These are phyloP conservation scores for Dendrocopos noguchii DNA, from an alignment of 2,113 vertebrate species.

Conservation along the genomic window DNA sequence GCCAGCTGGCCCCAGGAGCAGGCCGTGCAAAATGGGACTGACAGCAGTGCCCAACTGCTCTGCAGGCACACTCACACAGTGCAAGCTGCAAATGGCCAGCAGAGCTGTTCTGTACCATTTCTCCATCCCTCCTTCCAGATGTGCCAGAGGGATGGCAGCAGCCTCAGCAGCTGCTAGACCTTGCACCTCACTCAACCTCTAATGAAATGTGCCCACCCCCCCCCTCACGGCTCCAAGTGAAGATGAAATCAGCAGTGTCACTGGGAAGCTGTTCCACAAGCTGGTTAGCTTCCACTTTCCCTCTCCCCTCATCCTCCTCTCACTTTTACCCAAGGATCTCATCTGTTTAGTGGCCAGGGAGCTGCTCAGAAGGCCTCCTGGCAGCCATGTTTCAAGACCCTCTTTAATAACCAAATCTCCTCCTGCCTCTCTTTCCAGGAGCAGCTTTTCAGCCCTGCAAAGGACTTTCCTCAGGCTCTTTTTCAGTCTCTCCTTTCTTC, in stretches of 20 bases:
- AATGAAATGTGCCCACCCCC: background rate
- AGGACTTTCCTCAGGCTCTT: background rate
- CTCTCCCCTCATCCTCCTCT: background rate
- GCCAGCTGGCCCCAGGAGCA: background rate
- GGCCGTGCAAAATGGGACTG: background rate
- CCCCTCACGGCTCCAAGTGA: background rate
- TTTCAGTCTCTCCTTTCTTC: background rate
- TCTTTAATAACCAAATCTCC: background rate
- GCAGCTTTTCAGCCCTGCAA: background rate
- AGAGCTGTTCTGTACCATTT: background rate
- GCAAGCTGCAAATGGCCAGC: background rate
- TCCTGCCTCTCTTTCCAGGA: background rate
- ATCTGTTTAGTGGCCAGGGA: background rate
- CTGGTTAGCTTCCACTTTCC: background rate
- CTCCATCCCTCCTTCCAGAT: background rate
- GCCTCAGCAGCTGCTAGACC: background rate
- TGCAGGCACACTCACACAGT: background rate
- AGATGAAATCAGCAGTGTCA: background rate
- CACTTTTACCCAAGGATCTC: background rate
- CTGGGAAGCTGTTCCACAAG: constrained; percentile 14
- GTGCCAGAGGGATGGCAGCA: background rate
- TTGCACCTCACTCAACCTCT: background rate
- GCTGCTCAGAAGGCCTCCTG: background rate
- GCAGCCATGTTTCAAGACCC: background rate
- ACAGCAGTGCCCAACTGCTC: background rate